Evolutionary conservation across 1,140 invertebrate genomes (phyloP), one percentile per base, ranked within the genome.

Genomic region (Ostrea edulis): DNA sequence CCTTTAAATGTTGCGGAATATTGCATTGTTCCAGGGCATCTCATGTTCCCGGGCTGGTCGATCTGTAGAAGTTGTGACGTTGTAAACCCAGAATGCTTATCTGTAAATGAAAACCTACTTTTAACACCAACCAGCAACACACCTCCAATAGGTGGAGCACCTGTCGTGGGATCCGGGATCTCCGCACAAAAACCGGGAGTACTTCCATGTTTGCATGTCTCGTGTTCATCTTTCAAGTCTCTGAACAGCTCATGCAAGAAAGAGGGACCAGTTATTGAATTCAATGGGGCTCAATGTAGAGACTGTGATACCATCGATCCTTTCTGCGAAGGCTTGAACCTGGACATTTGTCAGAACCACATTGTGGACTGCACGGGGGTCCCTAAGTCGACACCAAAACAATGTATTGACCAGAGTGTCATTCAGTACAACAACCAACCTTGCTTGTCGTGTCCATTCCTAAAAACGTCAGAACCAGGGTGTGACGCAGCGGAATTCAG

Each of bases 371-470:
- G 68, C 25, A 77, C 68, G 5, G 68, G 68, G 12, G 68, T 77
- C 0, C 68, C 68, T 17, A 77, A 35, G 11, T 77, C 68, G 11
- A 14, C 68, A 77, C 68, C 68, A 14, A 77, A 77, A 35, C 25
- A 77, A 14, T 77, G 68, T 25, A 77, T 77, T 8, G 68, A 77
- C 14, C 68, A 77, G 68, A 77, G 68, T 35, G 68, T 77, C 22
- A 77, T 77, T 11, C 68, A 77, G 68, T 77, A 14, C 14, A 77
- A 77, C 25, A 77, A 77, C 25, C 22, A 11, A 14, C 68, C 68
- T 14, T 77, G 68, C 25, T 77, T 77, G 68, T 77, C 68, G 2
- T 77, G 68, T 77, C 68, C 68, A 77, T 77, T 77, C 29, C 68
- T 77, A 25, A 77, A 77, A 77, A 77, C 68, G 22, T 14, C 22